Evolutionary conservation across 1,140 invertebrate species (phyloP).

Genomic region (Vollenhovia emeryi): DNA sequence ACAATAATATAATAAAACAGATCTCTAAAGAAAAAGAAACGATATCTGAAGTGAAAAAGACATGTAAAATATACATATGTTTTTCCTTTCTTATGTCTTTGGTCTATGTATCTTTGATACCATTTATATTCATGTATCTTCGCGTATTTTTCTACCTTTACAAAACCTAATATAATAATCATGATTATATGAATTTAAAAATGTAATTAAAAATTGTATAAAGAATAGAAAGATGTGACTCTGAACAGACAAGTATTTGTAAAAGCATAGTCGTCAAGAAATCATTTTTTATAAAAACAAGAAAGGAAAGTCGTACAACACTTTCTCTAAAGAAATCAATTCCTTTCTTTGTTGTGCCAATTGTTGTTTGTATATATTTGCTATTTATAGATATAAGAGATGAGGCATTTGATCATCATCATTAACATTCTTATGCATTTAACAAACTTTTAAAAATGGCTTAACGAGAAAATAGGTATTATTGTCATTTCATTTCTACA

Average conservation of each 20-base stretch:
- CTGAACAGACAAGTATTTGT: background rate
- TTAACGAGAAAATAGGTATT: background rate
- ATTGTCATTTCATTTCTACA: slow-evolving; percentile 3
- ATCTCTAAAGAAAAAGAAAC: background rate
- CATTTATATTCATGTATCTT: background rate
- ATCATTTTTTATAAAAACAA: background rate
- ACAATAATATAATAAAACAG: background rate
- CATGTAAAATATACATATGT: background rate
- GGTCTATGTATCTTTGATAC: background rate
- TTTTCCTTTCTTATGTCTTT: background rate
- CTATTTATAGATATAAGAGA: slow-evolving; percentile 11
- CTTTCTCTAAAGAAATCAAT: background rate
- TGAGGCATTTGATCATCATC: background rate
- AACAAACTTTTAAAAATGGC: background rate
- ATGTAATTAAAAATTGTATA: background rate
- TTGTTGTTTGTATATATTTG: slow-evolving; percentile 8
- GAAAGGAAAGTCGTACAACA: background rate
- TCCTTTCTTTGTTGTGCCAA: background rate
- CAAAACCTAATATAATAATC: background rate
- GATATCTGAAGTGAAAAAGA: background rate
- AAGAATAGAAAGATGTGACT: background rate
- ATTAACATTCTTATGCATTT: slow-evolving; percentile 25
- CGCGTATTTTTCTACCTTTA: background rate
- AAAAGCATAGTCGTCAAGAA: background rate
- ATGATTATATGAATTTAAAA: background rate